Percentiles rank a stretch among this genome's conserved stretches.
These are phyloP conservation scores for Tringa solitaria DNA, from an alignment of 2,113 vertebrate genomes.

Conservation along the genomic window DNA sequence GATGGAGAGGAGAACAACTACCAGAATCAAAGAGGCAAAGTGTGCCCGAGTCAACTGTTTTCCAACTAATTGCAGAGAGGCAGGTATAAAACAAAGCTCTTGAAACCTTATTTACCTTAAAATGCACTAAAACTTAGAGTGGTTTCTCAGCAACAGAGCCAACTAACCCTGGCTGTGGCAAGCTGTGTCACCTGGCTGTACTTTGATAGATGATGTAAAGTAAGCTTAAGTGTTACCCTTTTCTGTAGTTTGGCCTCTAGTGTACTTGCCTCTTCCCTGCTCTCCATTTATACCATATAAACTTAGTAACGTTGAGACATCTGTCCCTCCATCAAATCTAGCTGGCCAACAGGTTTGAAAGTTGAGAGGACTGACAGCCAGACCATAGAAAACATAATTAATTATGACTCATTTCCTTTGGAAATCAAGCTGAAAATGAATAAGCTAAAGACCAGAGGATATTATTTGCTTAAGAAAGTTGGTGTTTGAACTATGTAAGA, in stretches of 20 bases:
- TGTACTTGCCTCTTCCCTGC: not conserved
- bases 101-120: not conserved
- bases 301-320: not conserved
- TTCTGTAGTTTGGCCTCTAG: not conserved
- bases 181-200: not conserved
- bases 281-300: not conserved
- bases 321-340: not conserved
- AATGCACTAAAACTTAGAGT: not conserved
- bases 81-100: not conserved
- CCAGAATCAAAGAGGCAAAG: not conserved
- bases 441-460: not conserved
- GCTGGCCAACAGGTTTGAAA: not conserved
- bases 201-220: accelerated
- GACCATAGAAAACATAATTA: not conserved
- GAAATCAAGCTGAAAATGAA: not conserved
- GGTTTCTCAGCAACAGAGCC: not conserved
- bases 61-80: not conserved
- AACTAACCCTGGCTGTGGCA: not conserved
- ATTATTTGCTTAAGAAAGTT: not conserved
- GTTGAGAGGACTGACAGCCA: not conserved
- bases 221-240: not conserved
- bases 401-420: not conserved
- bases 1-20: not conserved
- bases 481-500: not conserved
- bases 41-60: not conserved